These are phyloP conservation scores for Leontopithecus rosalia DNA, from an alignment of 2,797 vertebrate genomes.

Conservation along the genomic window DNA sequence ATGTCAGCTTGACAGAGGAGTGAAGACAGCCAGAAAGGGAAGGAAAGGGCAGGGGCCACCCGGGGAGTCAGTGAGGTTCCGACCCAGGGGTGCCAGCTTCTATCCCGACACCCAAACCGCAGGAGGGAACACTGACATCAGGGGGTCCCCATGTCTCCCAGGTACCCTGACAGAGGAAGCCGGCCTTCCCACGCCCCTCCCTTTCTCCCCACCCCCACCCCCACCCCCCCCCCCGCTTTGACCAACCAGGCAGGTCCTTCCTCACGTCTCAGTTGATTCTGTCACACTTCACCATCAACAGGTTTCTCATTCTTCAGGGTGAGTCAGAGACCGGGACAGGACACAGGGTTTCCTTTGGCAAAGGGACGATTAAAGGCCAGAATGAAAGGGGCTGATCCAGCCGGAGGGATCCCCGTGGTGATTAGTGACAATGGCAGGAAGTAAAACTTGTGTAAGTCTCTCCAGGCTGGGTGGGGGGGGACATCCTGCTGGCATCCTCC, in stretches of 20 bases:
- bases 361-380: background rate
- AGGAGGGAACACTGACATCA: too few species aligned
- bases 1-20: accelerated
- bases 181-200: background rate
- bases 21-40: accelerated
- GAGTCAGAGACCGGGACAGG: background rate
- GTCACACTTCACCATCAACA: background rate
- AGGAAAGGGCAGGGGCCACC: accelerated
- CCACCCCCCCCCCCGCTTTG: background rate
- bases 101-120: background rate
- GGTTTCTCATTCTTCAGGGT: background rate
- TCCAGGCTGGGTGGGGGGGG: background rate
- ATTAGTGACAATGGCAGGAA: background rate
- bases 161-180: background rate
- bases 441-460: background rate
- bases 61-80: too few species aligned
- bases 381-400: background rate
- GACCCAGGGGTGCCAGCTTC: accelerated
- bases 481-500: accelerated
- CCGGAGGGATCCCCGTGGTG: accelerated
- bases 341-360: background rate
- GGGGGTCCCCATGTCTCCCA: background rate
- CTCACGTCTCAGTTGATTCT: background rate
- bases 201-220: too few species aligned
- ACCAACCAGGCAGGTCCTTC: background rate